Base-by-base conservation (phyloP, 2,888 invertebrate genomes). In the Automeris io region DNA sequence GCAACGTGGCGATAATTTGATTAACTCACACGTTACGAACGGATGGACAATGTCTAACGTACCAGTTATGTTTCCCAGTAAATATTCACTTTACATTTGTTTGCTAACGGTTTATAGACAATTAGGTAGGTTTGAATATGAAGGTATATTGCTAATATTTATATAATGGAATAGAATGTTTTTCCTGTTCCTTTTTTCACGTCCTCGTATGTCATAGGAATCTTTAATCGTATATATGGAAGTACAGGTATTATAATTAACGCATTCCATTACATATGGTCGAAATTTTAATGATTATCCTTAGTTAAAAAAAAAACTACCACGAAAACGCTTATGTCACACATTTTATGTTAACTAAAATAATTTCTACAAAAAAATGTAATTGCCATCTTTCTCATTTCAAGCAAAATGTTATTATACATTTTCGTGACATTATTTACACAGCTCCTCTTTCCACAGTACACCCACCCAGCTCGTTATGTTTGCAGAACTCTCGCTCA, bases 401-500 rank as follows among this genome's bases (percentile, higher is more conserved):
- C 16, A 13, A 6, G n/a, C 16, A 5, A 34, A 8, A 23, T 16
- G 3, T 7, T 33, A 12, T 13, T 7, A n/a, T 21, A 19, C 13
- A 16, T 16, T 8, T 3, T 8, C 1, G 23, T 23, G 13, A 22
- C 23, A 13, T 22, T 22, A 22, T 34, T 34, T n/a, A n/a, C n/a
- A 34, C 16, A 9, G 19, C 12, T 13, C 22, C 13, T 34, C 23
- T 34, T 21, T 11, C 31, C 18, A 29, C 23, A 16, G 19, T 12
- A 29, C 22, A 34, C 16, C 31, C 16, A 22, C 24, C 29, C 22
- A 33, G 26, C 39, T n/a, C 33, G 16, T 32, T 21, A 26, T 43
- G 43, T 43, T 43, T 38, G 29, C 38, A 25, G 24, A 37, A 39
- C 33, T 34, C 38, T 37, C 29, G 35, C 39, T 43, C 45, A 39